Evolutionary conservation across 2,113 vertebrate species (phyloP), one percentile per base, ranked within the genome.

Genomic region (Ancistrus triradiatus): DNA sequence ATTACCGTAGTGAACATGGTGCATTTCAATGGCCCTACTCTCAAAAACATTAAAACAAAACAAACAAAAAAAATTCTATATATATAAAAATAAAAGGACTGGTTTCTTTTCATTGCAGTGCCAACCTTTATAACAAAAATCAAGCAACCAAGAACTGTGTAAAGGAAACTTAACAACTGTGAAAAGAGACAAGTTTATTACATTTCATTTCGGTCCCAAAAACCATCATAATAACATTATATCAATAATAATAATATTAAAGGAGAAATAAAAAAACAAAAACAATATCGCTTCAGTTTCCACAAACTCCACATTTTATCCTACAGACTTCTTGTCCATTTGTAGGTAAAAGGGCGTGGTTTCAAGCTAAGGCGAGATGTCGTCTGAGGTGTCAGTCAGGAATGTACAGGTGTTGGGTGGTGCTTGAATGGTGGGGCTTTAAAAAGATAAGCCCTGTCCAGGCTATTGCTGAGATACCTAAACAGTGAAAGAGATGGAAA

Each of bases 201-300:
- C 74, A 72, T 78, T 84, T 82, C 87, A 83, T 87, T 87, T 84
- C 83, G 83, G 86, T 86, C 85, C 86, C 85, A 85, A 88, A 89
- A 89, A 85, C 73, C 84, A 86, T 80, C 78, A 86, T 86, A 86
- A 88, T 86, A 89, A 88, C 85, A 87, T 86, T 88, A 84, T 87
- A 87, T 83, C 85, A 87, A 87, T 85, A 87, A 87, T 87, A 89
- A 84, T 88, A 89, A 86, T 85, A 85, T 80, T 83, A 76, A 88
- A 86, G 77, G 76, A 76, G 55, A 66, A 42, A 42, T n/a, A 76
- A 76, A 76, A 81, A 59, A 56, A 60, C 53, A 59, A 81, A 80
- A 85, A 81, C 78, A 84, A 85, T 84, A 83, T 78, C 80, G 81
- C 79, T 79, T 82, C 79, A 79, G 69, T 81, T 79, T 81, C 81